Evolutionary conservation across 1,140 invertebrate species (phyloP), one percentile per base, ranked within the genome.

Genomic region (Archivesica marissinica): DNA sequence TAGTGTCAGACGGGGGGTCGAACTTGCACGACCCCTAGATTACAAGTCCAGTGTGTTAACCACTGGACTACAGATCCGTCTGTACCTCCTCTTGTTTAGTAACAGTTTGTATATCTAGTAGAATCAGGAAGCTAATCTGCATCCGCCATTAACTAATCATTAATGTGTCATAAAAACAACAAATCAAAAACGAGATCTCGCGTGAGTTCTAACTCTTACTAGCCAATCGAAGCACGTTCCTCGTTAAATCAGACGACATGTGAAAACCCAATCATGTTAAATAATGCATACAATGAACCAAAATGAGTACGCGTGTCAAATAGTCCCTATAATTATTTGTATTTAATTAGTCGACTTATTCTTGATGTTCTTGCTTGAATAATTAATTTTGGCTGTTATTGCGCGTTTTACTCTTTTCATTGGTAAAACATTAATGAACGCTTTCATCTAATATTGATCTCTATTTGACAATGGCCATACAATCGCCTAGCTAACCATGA

Each of bases 341-440:
- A 15, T 70, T n/a, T 41, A 47, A 47, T 41, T 70, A 11, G 20
- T 23, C 7, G 6, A 25, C 39, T 47, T 3, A 25, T 70, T 70
- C 66, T 41, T 44, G 39, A 41, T 41, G 66, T 70, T 70, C 47
- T 70, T 25, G 38, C 47, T 70, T 70, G 66, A 70, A 70, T 70
- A 70, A 70, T 70, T 70, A 70, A 70, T 70, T 70, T 70, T 9
- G 23, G 47, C 38, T 44, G 30, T 70, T 47, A 41, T 70, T 1
- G 11, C n/a, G 4, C 39, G 39, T 70, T 41, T 17, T 41, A 41
- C 35, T 28, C 39, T 70, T 41, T 70, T 47, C 39, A 41, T 70
- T 70, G 17, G 39, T 70, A 25, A 70, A 70, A 70, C 66, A 70
- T 70, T 44, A 70, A 70, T 47, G 39, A 41, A 70, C 39, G 66